Conservation (phyloP, 2,888 invertebrate species). For the Amblyjoppa fuscipennis region DNA sequence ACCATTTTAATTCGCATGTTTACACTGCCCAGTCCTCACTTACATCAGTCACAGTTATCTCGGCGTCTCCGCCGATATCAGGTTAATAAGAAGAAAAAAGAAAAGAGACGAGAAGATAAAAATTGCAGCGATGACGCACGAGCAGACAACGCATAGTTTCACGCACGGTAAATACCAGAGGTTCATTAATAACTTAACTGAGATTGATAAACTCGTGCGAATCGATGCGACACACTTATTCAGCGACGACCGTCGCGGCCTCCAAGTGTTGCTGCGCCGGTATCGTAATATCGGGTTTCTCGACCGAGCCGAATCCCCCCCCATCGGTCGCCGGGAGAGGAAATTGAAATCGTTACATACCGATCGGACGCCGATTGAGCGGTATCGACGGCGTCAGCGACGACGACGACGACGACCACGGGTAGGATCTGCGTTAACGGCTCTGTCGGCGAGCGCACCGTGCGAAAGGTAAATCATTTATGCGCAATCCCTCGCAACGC, state of each 20-base stretch:
- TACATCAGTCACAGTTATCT: conserved; percentile 40
- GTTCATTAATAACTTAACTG: conserved; percentile 69
- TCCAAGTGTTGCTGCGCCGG: conserved; percentile 3
- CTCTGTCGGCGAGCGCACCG: not conserved
- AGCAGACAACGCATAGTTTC: conserved; percentile 20
- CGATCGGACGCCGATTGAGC: conserved; percentile 56
- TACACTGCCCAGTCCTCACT: conserved; percentile 53
- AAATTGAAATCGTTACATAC: conserved; percentile 68
- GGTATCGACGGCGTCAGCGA: conserved; percentile 11
- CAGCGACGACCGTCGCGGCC: conserved; percentile 6
- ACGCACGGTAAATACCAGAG: conserved; percentile 35
- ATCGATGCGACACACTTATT: conserved; percentile 70
- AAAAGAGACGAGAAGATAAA: conserved; percentile 20
- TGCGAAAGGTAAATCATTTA: conserved; percentile 59
- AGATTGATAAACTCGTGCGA: conserved; percentile 72
- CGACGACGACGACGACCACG: conserved; percentile 26
- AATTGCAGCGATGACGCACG: conserved; percentile 20
- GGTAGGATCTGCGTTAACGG: conserved; percentile 15
- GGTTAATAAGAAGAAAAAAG: conserved; percentile 15
- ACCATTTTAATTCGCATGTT: conserved; percentile 61
- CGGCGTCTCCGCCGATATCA: conserved; percentile 48
- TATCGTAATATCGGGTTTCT: conserved; percentile 47
- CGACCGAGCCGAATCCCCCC: conserved; percentile 17
- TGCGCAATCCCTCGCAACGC: conserved; percentile 61
- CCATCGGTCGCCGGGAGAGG: conserved; percentile 36